Evolutionary conservation across 2,113 vertebrate species (phyloP), one percentile per base, ranked within the genome.

Genomic region (Chaetura pelagica): DNA sequence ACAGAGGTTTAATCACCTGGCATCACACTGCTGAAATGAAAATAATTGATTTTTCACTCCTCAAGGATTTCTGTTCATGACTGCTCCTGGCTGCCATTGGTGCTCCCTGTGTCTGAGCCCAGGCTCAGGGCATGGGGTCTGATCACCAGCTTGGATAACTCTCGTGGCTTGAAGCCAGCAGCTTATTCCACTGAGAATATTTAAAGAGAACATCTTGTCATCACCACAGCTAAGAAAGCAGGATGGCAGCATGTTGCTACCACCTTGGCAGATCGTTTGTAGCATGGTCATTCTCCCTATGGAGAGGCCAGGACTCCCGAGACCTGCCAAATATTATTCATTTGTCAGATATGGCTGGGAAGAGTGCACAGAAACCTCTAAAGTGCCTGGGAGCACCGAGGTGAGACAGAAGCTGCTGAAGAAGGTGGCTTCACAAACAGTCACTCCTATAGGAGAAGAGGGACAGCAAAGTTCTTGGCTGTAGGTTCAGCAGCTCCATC

Each of bases 41-140:
- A 80, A 86, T 14, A 17, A 91, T 38, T 89, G 84, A 91, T 96
- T 97, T 97, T 93, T 97, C 54, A 93, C 76, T 75, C 88, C 72
- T 87, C 67, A 94, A 72, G 27, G 69, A 96, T 89, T 96, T 95
- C 95, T 94, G 96, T 96, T 95, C 72, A 64, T 62, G 77, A 78
- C 63, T 51, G 68, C 40, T 67, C 74, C 26, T 42, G 11, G 40
- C 40, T 42, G 40, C 40, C 40, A 42, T 42, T 42, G 40, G 40
- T 42, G 40, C 40, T 13, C 40, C 40, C 40, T 12, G 7, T 71
- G 93, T 87, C 87, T 26, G 32, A 73, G 86, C 92, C 94, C 93
- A 19, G 55, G 79, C 58, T 44, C 42, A 52, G 90, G 95, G 26
- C 10, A 58, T 9, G 32, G 52, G 62, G 71, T 59, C 94, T 94